phyloP scores from a whole-genome alignment of 2,113 vertebrate genomes.

The Antennarius striatus region DNA sequence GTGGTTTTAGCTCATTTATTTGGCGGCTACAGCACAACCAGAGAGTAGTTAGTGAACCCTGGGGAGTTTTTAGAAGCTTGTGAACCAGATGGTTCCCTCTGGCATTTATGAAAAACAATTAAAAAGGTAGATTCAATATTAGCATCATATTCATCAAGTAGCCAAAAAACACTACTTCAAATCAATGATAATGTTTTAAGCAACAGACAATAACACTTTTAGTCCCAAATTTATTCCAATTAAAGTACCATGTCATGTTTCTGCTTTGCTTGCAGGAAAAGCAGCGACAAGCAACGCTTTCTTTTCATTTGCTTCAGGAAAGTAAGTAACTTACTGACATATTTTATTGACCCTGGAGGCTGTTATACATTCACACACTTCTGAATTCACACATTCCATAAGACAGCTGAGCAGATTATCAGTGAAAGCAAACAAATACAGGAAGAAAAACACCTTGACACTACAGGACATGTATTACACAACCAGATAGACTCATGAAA shows the following conservation, averaged over 20 bases:
- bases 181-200: neutral
- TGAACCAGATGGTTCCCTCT: neutral
- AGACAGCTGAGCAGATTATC: too few species aligned
- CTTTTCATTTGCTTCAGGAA: constrained; percentile 79
- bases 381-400: neutral
- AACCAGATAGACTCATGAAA: too few species aligned
- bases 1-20: too few species aligned
- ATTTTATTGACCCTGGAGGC: too few species aligned
- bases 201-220: neutral
- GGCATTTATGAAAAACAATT: too few species aligned
- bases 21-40: neutral
- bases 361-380: constrained; percentile 4
- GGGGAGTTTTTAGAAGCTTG: neutral
- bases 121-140: too few species aligned
- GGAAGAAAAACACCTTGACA: too few species aligned
- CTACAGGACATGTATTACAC: too few species aligned
- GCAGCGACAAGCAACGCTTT: constrained; percentile 84
- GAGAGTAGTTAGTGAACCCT: neutral
- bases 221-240: neutral
- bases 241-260: constrained; percentile 9
- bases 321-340: constrained; percentile 71
- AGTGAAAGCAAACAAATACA: too few species aligned
- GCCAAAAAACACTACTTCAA: neutral
- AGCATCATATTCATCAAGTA: neutral
- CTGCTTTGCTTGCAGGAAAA: constrained; percentile 78